Evolutionary conservation across 2,113 vertebrate genomes (phyloP).

Genomic region (Prolemur simus): DNA sequence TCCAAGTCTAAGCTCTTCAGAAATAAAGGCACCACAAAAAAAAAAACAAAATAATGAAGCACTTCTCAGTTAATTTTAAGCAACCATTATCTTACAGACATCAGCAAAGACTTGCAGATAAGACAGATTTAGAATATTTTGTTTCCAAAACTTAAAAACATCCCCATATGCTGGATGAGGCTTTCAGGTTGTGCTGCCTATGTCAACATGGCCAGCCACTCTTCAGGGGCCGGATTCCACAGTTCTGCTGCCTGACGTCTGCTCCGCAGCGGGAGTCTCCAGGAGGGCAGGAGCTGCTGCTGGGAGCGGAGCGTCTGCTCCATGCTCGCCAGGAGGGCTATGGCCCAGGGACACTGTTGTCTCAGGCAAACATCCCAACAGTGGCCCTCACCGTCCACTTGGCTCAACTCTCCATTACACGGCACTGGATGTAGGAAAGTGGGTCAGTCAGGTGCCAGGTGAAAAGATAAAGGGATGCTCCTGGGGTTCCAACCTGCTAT

Average conservation of each 20-base stretch:
- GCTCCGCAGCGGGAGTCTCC: background rate
- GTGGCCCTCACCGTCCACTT: background rate
- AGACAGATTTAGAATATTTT: background rate
- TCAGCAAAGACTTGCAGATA: background rate
- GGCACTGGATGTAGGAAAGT: background rate
- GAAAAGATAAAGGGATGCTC: slow-evolving; percentile 20
- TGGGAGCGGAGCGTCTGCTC: background rate
- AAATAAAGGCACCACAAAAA: background rate
- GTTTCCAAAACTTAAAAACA: slow-evolving; percentile 8
- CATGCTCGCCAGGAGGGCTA: background rate
- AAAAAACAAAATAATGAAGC: background rate
- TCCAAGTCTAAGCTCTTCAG: background rate
- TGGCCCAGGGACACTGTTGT: background rate
- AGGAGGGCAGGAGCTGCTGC: background rate
- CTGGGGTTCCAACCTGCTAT: background rate
- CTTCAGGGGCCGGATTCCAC: background rate
- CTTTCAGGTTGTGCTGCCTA: background rate
- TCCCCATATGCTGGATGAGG: background rate
- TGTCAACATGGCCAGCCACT: background rate
- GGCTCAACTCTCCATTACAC: background rate
- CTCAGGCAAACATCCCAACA: background rate
- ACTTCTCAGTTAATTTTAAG: slow-evolving; percentile 20
- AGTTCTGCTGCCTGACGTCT: background rate
- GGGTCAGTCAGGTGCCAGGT: background rate
- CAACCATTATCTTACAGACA: background rate